Evolutionary conservation across 2,888 invertebrate species (phyloP).

Genomic region (Hypomecis atomaria): DNA sequence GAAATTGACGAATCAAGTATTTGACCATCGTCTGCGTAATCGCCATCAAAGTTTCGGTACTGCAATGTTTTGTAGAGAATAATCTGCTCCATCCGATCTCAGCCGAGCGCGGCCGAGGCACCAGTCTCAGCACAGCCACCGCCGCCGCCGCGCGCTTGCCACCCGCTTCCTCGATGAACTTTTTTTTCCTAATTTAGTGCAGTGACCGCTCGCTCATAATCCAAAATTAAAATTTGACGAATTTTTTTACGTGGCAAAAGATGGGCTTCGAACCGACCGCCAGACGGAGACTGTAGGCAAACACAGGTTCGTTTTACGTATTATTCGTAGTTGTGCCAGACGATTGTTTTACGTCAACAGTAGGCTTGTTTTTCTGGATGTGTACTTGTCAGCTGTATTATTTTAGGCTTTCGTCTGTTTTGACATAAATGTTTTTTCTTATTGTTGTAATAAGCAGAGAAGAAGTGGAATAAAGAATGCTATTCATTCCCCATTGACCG

Average conservation of each 20-base stretch:
- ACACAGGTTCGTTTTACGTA: constrained; percentile 49
- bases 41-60: constrained; percentile 14
- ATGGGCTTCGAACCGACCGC: constrained; percentile 58
- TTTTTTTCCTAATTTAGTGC: constrained; percentile 59
- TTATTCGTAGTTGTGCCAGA: constrained; percentile 24
- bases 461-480: no score
- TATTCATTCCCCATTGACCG: no score
- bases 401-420: background rate
- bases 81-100: constrained; percentile 35
- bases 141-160: constrained; percentile 54
- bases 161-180: constrained; percentile 64
- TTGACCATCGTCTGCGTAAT: no score
- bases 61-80: constrained; percentile 1
- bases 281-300: constrained; percentile 55
- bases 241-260: constrained; percentile 47
- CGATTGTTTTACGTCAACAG: constrained; percentile 37
- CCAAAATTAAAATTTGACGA: constrained; percentile 30
- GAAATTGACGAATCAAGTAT: no score
- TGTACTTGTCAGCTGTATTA: background rate
- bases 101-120: constrained; percentile 45
- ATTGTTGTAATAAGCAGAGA: no score
- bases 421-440: no score
- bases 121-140: constrained; percentile 64
- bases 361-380: constrained; percentile 13
- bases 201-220: constrained; percentile 53